phyloP scores from a whole-genome alignment of 2,797 vertebrate species.

The Microctenopoma lineatum region DNA sequence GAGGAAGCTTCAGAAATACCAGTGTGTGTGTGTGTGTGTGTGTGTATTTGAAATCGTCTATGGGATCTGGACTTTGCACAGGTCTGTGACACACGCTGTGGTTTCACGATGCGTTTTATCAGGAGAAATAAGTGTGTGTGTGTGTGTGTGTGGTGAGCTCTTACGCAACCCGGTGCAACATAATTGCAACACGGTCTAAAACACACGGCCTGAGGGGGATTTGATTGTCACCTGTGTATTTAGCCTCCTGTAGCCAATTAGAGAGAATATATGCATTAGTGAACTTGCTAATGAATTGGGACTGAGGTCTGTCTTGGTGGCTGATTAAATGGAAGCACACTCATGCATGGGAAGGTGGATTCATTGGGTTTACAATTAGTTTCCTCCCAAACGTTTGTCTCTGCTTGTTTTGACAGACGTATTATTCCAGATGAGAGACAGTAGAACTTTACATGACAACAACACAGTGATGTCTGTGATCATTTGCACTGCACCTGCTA shows the following conservation, averaged over 20 bases:
- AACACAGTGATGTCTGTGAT: slow-evolving; percentile 2
- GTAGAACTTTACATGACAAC: not conserved
- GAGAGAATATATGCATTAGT: slow-evolving; percentile 20
- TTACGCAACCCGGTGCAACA: slow-evolving; percentile 57
- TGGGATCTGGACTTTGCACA: not conserved
- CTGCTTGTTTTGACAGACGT: slow-evolving; percentile 39
- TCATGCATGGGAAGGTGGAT: slow-evolving; percentile 1
- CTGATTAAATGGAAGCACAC: slow-evolving; percentile 14
- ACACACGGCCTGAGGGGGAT: slow-evolving; percentile 18
- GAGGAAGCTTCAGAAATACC: not conserved
- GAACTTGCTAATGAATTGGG: slow-evolving; percentile 30
- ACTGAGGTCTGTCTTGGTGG: slow-evolving; percentile 1
- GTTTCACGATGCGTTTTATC: slow-evolving; percentile 16
- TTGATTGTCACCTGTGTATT: slow-evolving; percentile 50
- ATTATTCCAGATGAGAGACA: slow-evolving; percentile 22
- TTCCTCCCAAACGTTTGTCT: slow-evolving; percentile 6
- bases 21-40: not conserved
- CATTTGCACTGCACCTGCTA: slow-evolving; percentile 8
- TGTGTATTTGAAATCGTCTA: not conserved
- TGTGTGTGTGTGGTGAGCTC: not conserved
- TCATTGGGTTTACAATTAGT: not conserved
- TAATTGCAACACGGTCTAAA: slow-evolving; percentile 35
- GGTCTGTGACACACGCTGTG: not conserved
- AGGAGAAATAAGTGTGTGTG: not conserved
- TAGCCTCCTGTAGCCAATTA: slow-evolving; percentile 25